Evolutionary conservation across 2,888 invertebrate genomes (phyloP), one percentile per base, ranked within the genome.

Genomic region (Mimas tiliae): DNA sequence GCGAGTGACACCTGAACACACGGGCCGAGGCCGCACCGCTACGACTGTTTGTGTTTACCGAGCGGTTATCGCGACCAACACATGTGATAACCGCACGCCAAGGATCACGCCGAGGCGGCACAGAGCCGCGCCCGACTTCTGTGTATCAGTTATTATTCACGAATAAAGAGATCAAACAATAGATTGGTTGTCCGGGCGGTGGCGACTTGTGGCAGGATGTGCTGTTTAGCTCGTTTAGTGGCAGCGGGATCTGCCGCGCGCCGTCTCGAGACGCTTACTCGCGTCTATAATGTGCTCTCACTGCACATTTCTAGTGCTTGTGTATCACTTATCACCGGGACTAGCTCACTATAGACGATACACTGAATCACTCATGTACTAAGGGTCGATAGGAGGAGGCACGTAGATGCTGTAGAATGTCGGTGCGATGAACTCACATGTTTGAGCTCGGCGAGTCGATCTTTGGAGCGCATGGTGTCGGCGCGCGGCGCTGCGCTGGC

Each of bases 381-480:
- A n/a, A n/a, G 48, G n/a, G n/a, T n/a, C 38, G 47, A 11, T 45
- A n/a, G 34, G 48, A 16, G 48, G 48, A 27, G 27, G 27, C 27
- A 19, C 16, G 16, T 7, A 16, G 16, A 16, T 16, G 48, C n/a
- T 16, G 16, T 16, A 0, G 6, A 2, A 16, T 8, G 9, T 9
- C 19, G 19, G 38, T n/a, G n/a, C 51, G 55, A 62, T 69, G 53
- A 70, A 84, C 90, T 88, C 80, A 93, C 93, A 65, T 83, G 87
- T 67, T 79, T 82, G 68, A 93, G 83, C 76, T 93, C 93, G 53
- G 87, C 84, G 66, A 94, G 88, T 12, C 93, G 89, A 78, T 94
- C 93, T 81, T 85, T 88, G 82, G 80, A 86, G 77, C 86, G 78
- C 93, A 93, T 92, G 83, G 69, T 76, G 96, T 12, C 50, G 67